Evolutionary conservation across 2,888 invertebrate genomes (phyloP).

Genomic region (Rotaria magnacalcarata): DNA sequence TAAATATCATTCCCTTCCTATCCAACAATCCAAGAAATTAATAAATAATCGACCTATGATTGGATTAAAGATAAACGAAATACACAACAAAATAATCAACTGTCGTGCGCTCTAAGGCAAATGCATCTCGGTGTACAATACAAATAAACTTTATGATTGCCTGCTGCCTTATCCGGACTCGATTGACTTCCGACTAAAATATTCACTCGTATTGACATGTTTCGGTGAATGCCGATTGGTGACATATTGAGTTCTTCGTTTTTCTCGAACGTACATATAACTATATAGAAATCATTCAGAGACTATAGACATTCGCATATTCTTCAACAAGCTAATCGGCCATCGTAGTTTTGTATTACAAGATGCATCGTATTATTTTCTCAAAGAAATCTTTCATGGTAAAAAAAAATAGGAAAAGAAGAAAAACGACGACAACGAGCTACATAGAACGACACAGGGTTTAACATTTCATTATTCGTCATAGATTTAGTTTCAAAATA

Average conservation of each 20-base stretch:
- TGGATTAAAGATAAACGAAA: neutral
- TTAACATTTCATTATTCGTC: neutral
- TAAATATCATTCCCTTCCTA: neutral
- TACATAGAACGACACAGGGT: neutral
- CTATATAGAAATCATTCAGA: neutral
- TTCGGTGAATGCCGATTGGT: neutral
- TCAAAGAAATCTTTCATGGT: neutral
- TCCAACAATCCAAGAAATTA: neutral
- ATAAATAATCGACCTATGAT: neutral
- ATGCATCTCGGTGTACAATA: neutral
- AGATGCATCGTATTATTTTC: neutral
- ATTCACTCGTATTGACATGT: neutral
- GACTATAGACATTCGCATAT: neutral
- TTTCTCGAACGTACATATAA: no score
- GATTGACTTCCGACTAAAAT: constrained; percentile 6
- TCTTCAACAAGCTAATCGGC: neutral
- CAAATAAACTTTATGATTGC: neutral
- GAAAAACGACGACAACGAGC: neutral
- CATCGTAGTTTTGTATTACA: neutral
- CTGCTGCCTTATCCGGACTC: neutral
- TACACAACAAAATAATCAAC: neutral
- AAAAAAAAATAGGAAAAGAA: neutral
- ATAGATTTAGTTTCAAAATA: neutral
- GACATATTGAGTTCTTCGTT: neutral
- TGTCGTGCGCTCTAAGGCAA: neutral